phyloP scores from a whole-genome alignment of 2,888 invertebrate genomes.

The Oeneis ivallda region DNA sequence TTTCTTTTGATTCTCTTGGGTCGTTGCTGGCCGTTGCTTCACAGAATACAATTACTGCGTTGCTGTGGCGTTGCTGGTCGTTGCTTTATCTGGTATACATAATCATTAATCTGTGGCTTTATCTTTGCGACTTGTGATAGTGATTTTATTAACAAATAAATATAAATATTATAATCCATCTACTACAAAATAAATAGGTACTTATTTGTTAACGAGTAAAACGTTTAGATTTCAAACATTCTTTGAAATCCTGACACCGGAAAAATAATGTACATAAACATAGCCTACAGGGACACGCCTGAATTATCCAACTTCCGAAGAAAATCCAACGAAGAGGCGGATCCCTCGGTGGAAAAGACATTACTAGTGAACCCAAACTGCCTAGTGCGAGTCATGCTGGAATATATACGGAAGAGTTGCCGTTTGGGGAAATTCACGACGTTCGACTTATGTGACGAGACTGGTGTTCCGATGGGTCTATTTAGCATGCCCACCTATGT shows the following conservation, averaged over 20 bases:
- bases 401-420: constrained; percentile 68
- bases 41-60: too few relatives aligned
- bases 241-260: too few relatives aligned
- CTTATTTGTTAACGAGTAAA: too few relatives aligned
- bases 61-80: too few relatives aligned
- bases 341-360: constrained; percentile 57
- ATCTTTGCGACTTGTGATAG: too few relatives aligned
- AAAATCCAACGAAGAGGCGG: constrained; percentile 45
- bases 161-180: neutral
- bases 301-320: constrained; percentile 53
- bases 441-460: constrained; percentile 67
- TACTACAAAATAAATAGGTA: too few relatives aligned
- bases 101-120: too few relatives aligned
- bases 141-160: too few relatives aligned
- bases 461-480: constrained; percentile 54
- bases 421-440: constrained; percentile 57
- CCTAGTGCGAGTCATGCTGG: constrained; percentile 66
- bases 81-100: too few relatives aligned
- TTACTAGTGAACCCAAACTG: constrained; percentile 69
- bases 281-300: constrained; percentile 63
- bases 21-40: too few relatives aligned
- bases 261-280: constrained; percentile 61
- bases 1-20: too few relatives aligned
- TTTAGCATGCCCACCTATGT: constrained; percentile 59
- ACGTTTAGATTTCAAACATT: too few relatives aligned